Conservation (phyloP, 2,797 vertebrate genomes). For the Brotogeris chrysoptera region DNA sequence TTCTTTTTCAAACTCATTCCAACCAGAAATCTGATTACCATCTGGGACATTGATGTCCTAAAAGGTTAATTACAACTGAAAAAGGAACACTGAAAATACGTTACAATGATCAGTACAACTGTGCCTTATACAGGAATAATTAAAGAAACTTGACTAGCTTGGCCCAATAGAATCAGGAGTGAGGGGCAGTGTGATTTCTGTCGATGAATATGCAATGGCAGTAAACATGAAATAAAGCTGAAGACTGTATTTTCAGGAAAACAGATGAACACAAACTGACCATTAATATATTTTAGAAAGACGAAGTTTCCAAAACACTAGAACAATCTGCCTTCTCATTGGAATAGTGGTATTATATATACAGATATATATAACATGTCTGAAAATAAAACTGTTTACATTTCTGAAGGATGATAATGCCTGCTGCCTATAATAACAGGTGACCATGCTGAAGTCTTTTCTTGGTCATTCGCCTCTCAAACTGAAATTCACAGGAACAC, state of each 20-base stretch:
- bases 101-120: not conserved
- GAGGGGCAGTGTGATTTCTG: not conserved
- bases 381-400: not conserved
- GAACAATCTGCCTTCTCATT: not conserved
- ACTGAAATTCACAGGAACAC: not conserved
- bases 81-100: not conserved
- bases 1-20: not conserved
- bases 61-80: not conserved
- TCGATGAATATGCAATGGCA: not conserved
- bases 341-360: not conserved
- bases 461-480: not conserved
- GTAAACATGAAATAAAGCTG: not conserved
- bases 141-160: not conserved
- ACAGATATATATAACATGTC: not conserved
- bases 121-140: not conserved
- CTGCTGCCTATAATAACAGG: not conserved
- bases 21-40: not conserved
- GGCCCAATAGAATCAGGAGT: not conserved
- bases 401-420: not conserved
- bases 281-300: not conserved
- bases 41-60: accelerated
- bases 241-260: not conserved
- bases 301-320: not conserved
- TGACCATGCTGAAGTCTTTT: not conserved
- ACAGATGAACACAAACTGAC: not conserved